Evolutionary conservation across 1,140 invertebrate genomes (phyloP).

Genomic region (Eumaeus atala): DNA sequence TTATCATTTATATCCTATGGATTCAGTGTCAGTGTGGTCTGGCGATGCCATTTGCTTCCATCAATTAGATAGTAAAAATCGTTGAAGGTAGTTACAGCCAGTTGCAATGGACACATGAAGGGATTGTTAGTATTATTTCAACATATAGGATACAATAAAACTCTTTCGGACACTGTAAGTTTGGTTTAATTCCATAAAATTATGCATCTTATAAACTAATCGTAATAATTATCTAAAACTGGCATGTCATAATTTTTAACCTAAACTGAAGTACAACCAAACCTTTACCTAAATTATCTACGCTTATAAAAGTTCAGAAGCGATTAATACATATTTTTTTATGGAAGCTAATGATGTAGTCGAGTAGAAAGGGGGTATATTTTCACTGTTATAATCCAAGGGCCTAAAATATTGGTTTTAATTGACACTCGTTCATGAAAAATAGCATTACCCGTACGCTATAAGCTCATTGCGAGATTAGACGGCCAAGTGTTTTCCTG

Average conservation of each 20-base stretch:
- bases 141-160: slow-evolving; percentile 32
- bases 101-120: no score
- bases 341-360: slow-evolving; percentile 17
- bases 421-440: slow-evolving; percentile 2
- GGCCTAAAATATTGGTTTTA: neutral
- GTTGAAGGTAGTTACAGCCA: no score
- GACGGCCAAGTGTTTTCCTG: neutral
- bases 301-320: slow-evolving; percentile 22
- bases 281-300: slow-evolving; percentile 18
- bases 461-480: neutral
- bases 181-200: slow-evolving; percentile 58
- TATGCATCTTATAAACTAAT: slow-evolving; percentile 50
- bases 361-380: neutral
- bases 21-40: no score
- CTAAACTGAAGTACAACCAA: slow-evolving; percentile 29
- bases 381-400: neutral
- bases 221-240: slow-evolving; percentile 50
- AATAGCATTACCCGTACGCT: neutral
- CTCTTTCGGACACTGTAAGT: slow-evolving; percentile 31
- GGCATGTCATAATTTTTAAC: slow-evolving; percentile 39
- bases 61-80: no score
- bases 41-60: no score
- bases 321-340: slow-evolving; percentile 17
- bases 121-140: no score
- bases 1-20: no score